Evolutionary conservation across 2,797 vertebrate genomes (phyloP).

Genomic region (Chanos chanos): DNA sequence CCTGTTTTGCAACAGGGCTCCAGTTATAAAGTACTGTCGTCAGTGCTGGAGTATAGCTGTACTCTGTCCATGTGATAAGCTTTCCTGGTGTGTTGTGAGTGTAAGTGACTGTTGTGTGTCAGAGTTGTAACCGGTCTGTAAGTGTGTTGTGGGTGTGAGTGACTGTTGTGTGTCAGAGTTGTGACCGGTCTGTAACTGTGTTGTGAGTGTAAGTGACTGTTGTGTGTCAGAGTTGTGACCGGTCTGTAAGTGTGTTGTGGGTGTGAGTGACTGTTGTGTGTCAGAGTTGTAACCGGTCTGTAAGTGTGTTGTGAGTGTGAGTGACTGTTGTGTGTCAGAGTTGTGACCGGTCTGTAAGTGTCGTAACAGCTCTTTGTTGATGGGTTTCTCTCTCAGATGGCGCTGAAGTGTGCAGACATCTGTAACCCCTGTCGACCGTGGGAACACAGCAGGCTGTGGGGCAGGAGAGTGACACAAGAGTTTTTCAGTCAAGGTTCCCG

Average conservation of each 20-base stretch:
- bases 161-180: not conserved
- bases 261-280: not conserved
- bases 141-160: not conserved
- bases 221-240: no score
- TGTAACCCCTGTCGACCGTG: constrained; percentile 98
- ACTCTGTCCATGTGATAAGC: no score
- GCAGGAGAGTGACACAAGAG: constrained; percentile 95
- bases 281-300: no score
- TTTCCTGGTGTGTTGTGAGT: not conserved
- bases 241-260: not conserved
- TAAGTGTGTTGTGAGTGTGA: no score
- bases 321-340: no score
- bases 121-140: no score
- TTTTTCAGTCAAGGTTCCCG: constrained; percentile 99
- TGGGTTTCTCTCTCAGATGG: constrained; percentile 85
- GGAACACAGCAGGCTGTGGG: constrained; percentile 98
- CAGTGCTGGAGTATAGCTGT: no score
- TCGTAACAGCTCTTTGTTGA: no score
- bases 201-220: not conserved
- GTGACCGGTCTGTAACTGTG: not conserved
- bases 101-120: not conserved
- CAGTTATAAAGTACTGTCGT: no score
- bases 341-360: no score
- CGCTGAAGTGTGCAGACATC: constrained; percentile 98
- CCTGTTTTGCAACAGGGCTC: no score